These are phyloP conservation scores for Nemapogon koenigi DNA, from an alignment of 2,888 invertebrate genomes.

Conservation along the genomic window DNA sequence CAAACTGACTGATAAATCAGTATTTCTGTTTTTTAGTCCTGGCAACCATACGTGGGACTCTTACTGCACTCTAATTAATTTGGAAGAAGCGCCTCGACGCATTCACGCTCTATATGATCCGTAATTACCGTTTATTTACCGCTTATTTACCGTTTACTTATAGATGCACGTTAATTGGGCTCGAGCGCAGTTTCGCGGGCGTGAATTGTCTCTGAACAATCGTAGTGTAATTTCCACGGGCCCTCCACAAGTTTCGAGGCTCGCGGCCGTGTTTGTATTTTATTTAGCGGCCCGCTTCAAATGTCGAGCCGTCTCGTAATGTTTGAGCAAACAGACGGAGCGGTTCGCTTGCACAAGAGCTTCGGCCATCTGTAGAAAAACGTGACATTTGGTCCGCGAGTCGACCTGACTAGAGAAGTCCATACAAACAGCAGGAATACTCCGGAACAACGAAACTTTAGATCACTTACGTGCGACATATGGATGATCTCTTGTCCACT, in stretches of 20 bases:
- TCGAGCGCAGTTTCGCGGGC: slow-evolving; percentile 45
- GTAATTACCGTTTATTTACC: too few relatives aligned
- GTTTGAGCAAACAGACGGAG: slow-evolving; percentile 55
- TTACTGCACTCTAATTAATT: slow-evolving; percentile 48
- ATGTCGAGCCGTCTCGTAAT: slow-evolving; percentile 62
- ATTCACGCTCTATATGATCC: slow-evolving; percentile 16
- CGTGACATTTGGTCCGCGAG: slow-evolving; percentile 46
- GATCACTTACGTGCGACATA: too few relatives aligned
- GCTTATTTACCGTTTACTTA: neutral
- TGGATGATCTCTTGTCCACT: too few relatives aligned
- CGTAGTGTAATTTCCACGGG: slow-evolving; percentile 28
- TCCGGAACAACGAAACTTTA: too few relatives aligned
- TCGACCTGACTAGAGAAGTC: slow-evolving; percentile 28
- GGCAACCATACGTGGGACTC: slow-evolving; percentile 54
- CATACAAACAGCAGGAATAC: too few relatives aligned
- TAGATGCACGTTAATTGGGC: slow-evolving; percentile 45
- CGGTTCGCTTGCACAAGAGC: slow-evolving; percentile 51
- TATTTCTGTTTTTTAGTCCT: too few relatives aligned
- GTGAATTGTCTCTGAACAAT: slow-evolving; percentile 34
- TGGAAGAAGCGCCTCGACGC: slow-evolving; percentile 26
- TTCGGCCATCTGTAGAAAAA: slow-evolving; percentile 54
- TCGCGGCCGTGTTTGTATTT: slow-evolving; percentile 54
- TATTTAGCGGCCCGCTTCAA: slow-evolving; percentile 62
- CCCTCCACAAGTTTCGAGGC: slow-evolving; percentile 41
- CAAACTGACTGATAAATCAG: too few relatives aligned